phyloP scores from a whole-genome alignment of 2,113 vertebrate genomes.

The Bos indicus region DNA sequence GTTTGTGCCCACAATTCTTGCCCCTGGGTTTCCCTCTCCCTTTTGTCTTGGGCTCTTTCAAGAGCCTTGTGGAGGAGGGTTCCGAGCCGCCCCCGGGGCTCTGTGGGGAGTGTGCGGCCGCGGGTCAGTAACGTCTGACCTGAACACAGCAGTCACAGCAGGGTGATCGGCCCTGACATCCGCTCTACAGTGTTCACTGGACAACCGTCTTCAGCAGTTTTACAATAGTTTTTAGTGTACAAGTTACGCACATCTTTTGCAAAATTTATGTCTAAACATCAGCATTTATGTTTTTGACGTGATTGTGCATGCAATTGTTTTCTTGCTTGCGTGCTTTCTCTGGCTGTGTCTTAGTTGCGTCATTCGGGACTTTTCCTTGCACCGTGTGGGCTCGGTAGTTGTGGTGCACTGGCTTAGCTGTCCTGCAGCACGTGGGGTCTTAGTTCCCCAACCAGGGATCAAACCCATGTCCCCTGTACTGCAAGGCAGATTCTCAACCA shows the following conservation, averaged over 20 bases:
- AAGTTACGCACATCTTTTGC: not conserved
- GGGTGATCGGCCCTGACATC: not conserved
- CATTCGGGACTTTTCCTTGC: not conserved
- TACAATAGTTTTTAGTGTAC: not conserved
- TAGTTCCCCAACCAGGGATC: not conserved
- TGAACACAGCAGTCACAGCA: accelerated
- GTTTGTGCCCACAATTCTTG: not conserved
- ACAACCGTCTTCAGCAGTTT: not conserved
- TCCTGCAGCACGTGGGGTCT: not conserved
- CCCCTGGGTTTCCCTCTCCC: not conserved
- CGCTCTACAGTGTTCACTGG: not conserved
- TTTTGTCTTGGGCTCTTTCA: not conserved
- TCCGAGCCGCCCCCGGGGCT: not conserved
- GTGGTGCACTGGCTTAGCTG: not conserved
- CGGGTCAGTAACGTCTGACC: not conserved
- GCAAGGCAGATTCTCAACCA: not conserved
- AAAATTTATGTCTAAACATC: not conserved
- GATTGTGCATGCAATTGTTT: not conserved
- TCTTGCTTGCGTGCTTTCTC: not conserved
- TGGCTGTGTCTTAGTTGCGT: not conserved
- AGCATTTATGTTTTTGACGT: not conserved
- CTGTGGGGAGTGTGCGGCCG: not conserved
- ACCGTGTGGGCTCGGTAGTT: accelerated
- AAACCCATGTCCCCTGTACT: not conserved
- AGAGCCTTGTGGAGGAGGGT: not conserved